Conservation (phyloP, 2,797 vertebrate genomes). For the Triplophysa bombifrons region DNA sequence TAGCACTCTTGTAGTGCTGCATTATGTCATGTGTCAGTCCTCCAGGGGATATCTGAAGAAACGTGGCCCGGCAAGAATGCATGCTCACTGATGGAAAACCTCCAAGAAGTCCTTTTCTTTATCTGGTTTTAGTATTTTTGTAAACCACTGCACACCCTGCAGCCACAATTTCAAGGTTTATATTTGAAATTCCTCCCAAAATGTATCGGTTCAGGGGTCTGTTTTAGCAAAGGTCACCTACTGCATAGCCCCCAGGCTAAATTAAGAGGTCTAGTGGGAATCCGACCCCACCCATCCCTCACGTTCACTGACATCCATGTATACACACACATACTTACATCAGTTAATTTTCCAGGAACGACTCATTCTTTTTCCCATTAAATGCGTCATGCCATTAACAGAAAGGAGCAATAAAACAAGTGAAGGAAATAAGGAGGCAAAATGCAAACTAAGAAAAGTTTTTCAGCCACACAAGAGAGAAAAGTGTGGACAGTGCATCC, state of each 20-base stretch:
- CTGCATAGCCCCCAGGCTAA: constrained; percentile 17
- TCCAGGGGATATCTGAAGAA: constrained; percentile 27
- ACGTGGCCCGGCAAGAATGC: constrained; percentile 20
- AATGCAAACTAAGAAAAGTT: constrained; percentile 53
- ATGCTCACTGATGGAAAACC: not conserved
- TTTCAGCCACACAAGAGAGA: constrained; percentile 11
- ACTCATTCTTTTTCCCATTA: constrained; percentile 53
- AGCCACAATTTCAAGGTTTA: constrained; percentile 1
- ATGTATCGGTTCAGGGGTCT: constrained; percentile 15
- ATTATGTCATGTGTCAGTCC: constrained; percentile 29
- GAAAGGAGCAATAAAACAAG: constrained; percentile 56
- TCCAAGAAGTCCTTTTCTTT: not conserved
- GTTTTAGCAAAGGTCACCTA: constrained; percentile 33
- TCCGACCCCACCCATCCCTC: constrained; percentile 35
- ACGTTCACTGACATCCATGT: constrained; percentile 22
- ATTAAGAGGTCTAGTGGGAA: constrained; percentile 23
- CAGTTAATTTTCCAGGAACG: constrained; percentile 52
- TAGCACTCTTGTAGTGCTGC: constrained; percentile 5
- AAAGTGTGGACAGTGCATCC: not conserved
- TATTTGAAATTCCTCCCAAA: constrained; percentile 11
- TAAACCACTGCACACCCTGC: not conserved
- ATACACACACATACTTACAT: constrained; percentile 7
- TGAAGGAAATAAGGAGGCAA: constrained; percentile 49
- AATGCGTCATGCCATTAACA: constrained; percentile 57
- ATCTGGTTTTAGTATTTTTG: not conserved